Evolutionary conservation across 2,113 vertebrate genomes (phyloP), one percentile per base, ranked within the genome.

Genomic region (Lampris incognitus): DNA sequence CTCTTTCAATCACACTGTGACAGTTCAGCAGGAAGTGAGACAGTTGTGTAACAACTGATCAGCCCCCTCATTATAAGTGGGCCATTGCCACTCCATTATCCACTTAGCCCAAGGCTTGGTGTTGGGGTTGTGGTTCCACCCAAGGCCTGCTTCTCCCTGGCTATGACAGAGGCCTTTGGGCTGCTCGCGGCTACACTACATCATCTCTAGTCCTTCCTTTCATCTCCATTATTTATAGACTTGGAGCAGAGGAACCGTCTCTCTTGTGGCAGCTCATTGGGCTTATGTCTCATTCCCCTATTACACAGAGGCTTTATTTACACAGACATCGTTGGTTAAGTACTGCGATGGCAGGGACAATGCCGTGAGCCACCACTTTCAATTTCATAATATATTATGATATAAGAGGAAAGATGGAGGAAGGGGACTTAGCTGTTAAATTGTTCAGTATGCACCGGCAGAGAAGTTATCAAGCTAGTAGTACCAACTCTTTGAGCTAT

Each of bases 151-250:
- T 76, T 70, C 78, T 74, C 74, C 52, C 60, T 61, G 68, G 80
- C 83, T 81, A 69, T 81, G 83, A 84, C 81, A 81, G 71, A 65
- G 74, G 83, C 83, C 88, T 6, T 57, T 89, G 87, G 88, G 86
- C 77, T 66, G 85, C 87, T 67, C 71, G 69, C 57, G 86, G 89
- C 86, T 81, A 80, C 83, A 84, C 4, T 0, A 83, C 76, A 88
- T 85, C 61, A 87, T 87, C 83, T 81, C 67, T 62, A 84, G 79
- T 66, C 76, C 78, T 90, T 72, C 66, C 70, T 84, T 90, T 90
- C 88, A 91, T 81, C 78, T 89, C 57, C 72, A 89, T 91, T 92
- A 90, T 91, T 88, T 88, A 90, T 91, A 84, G 79, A 87, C 83
- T 74, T 58, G 36, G 66, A 86, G 78, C 77, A 78, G 73, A 86